phyloP scores from a whole-genome alignment of 2,797 vertebrate species.

The Sandelia bainsii region DNA sequence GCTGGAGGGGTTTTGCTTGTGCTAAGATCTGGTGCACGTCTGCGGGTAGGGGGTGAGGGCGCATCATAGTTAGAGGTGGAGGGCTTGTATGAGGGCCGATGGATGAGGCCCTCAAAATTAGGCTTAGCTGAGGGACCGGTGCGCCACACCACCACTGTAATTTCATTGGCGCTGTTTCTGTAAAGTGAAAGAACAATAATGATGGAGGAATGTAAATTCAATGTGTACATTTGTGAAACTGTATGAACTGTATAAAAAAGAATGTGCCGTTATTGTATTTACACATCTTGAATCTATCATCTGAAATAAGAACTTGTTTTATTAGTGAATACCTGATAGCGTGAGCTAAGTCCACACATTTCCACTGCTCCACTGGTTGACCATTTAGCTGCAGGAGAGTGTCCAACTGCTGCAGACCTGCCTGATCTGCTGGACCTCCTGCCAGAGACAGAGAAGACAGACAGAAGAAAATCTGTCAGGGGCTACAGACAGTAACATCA shows the following conservation, averaged over 20 bases:
- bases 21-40: constrained; percentile 73
- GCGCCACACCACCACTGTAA: constrained; percentile 94
- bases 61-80: constrained; percentile 83
- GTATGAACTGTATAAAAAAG: neutral
- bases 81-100: constrained; percentile 90
- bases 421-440: constrained; percentile 94
- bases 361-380: constrained; percentile 95
- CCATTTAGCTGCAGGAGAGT: constrained; percentile 93
- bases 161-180: constrained; percentile 92
- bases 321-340: constrained; percentile 89
- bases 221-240: neutral
- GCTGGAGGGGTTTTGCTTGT: constrained; percentile 82
- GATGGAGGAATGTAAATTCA: neutral
- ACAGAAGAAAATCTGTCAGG: constrained; percentile 18
- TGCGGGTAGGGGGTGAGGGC: constrained; percentile 85
- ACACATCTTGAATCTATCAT: too few species aligned
- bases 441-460: constrained; percentile 24
- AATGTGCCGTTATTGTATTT: too few species aligned
- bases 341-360: constrained; percentile 94
- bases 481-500: constrained; percentile 7
- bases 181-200: constrained; percentile 4
- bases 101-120: constrained; percentile 87
- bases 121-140: constrained; percentile 90
- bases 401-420: constrained; percentile 93
- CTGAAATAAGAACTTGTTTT: too few species aligned